Evolutionary conservation across 2,888 invertebrate species (phyloP), one percentile per base, ranked within the genome.

Genomic region (Torymus texanus): DNA sequence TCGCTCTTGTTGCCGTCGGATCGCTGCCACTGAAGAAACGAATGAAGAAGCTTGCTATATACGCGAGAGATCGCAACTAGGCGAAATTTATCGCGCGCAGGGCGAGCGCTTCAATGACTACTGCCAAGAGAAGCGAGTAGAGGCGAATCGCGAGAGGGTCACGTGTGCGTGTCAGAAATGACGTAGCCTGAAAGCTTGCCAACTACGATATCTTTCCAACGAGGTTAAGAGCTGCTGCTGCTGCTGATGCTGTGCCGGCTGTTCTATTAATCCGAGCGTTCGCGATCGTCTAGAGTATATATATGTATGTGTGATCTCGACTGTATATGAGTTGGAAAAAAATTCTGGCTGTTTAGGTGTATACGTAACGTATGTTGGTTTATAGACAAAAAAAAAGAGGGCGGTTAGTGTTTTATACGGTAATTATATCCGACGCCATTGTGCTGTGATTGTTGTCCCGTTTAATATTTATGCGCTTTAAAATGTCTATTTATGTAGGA

Each of bases 201-300:
- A 81, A 81, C 65, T 76, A 62, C 76, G 73, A 74, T 81, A 75
- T 58, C 71, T 67, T 77, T 78, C 58, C 78, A 78, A 81, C 71
- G 81, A 81, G 81, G 77, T 66, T 80, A 74, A 73, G 67, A 72
- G 18, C 61, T 50, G 50, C 71, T 53, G 29, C 51, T 18, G 21
- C 61, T 51, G n/a, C n/a, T n/a, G n/a, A 63, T 10, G 53, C 65
- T 63, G 2, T 8, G 41, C 41, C 41, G 41, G 41, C 63, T 24
- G 12, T 29, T 63, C 71, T 66, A 80, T 71, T 80, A 77, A 80
- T 77, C 77, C 41, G 41, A 8, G 8, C 41, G 8, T 8, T 41
- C 41, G 41, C 41, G 41, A 41, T 41, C 8, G 8, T 21, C 41
- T 41, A 41, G 41, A 41, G 41, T 41, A 29, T 29, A 29, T 29